Base-by-base conservation (phyloP, 2,113 vertebrate species). In the Petrocephalus microphthalmus region DNA sequence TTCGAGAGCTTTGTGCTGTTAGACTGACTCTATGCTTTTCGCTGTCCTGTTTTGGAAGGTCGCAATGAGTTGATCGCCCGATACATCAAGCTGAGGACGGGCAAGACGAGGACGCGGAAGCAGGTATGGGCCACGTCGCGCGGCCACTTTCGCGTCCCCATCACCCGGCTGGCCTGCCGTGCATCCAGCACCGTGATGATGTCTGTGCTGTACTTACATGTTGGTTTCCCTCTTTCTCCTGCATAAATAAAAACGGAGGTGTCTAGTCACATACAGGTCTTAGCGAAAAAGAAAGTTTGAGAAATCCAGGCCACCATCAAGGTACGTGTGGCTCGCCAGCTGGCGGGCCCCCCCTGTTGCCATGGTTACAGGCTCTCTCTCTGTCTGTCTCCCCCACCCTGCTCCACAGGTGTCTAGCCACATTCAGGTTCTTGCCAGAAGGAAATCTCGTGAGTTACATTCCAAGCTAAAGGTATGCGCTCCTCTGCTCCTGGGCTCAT, bases 381-480 rank as follows among this genome's bases (percentile, higher is more conserved):
- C 96, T 97, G 95, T 96, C 96, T 95, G 95, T 95, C 95, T 96
- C 95, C 95, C 96, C 95, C 96, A 95, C 95, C 96, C 95, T 95
- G 95, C 96, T 96, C 96, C 96, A 95, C 96, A 97, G 96, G 96
- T 97, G 95, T 97, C 96, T 96, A 97, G 96, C 96, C 96, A 97
- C 96, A 97, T 97, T 96, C 96, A 97, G 96, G 96, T 97, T 96
- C 96, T 97, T 97, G 96, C 96, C 96, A 96, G 96, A 97, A 96
- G 96, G 96, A 97, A 97, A 97, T 96, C 96, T 96, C 96, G 96
- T 96, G 96, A 97, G 96, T 97, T 97, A 96, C 96, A 97, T 96
- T 97, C 96, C 96, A 97, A 97, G 96, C 96, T 97, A 94, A 97
- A 97, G 96, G 96, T 97, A 97, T 96, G 96, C 96, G 95, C 96